phyloP scores from a whole-genome alignment of 2,113 vertebrate genomes.

The Pyrgilauda ruficollis region DNA sequence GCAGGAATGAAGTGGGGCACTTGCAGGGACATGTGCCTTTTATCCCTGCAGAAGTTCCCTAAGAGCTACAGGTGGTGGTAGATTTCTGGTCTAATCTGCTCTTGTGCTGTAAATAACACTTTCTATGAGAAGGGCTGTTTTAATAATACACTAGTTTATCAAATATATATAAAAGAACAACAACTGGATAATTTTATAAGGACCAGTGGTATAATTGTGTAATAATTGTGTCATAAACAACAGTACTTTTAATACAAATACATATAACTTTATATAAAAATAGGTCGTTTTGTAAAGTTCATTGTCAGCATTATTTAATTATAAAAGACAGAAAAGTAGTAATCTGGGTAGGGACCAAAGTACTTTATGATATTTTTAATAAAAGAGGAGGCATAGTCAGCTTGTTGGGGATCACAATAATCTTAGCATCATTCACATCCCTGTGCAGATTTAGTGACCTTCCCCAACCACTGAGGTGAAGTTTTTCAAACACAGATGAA shows the following conservation, averaged over 20 bases:
- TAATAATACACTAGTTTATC: neutral
- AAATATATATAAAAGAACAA: neutral
- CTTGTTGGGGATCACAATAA: neutral
- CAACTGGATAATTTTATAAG: neutral
- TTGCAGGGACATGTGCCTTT: neutral
- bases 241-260: neutral
- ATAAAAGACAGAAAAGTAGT: neutral
- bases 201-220: neutral
- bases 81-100: neutral
- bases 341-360: neutral
- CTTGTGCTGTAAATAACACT: neutral
- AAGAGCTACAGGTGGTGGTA: neutral
- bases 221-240: neutral
- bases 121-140: neutral
- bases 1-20: neutral
- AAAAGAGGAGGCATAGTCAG: neutral
- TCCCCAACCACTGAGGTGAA: neutral
- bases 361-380: neutral
- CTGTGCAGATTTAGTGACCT: neutral
- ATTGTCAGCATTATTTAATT: neutral
- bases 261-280: neutral
- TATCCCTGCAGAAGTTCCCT: neutral
- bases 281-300: neutral
- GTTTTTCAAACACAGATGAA: neutral
- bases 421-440: neutral